Base-by-base conservation (phyloP, 2,113 vertebrate genomes). In the Prionailurus bengalensis region DNA sequence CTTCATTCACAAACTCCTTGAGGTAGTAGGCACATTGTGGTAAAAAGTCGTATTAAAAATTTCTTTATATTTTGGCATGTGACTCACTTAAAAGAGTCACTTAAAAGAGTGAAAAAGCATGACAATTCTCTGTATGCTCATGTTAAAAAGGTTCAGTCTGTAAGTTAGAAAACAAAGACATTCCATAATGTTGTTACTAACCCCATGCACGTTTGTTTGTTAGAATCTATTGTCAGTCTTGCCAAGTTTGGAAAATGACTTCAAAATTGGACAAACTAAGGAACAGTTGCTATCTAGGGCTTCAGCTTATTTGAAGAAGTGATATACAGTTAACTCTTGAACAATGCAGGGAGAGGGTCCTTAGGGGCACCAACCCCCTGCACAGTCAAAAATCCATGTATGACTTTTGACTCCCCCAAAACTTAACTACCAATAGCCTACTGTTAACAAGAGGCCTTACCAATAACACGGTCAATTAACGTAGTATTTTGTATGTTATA, bases 1-100 rank as follows among this genome's bases (percentile, higher is more conserved):
- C 86, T 29, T 97, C 79, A 94, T 89, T 97, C 95, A 89, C 15
- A 81, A 95, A 79, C 48, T 39, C 51, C 21, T 55, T 85, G 23
- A 51, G 70, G 65, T 97, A 25, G 61, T n/a, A 84, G 45, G 42
- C 53, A 63, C 76, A 7, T 70, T 88, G 33, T 87, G 14, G 61
- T 93, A 82, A 66, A 94, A 96, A 89, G 21, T 39, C 4, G 1
- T 39, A 16, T 29, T 81, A 48, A 73, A 90, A 95, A 16, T 45
- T 16, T 6, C 27, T 83, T 70, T 48, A 23, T 12, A 7, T 65
- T 86, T 96, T 89, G 48, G 21, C 23, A 4, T 5, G 16, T 58
- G 45, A 66, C 48, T 78, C 27, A 85, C 36, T 82, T 80, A 51
- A 84, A 61, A 81, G 25, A 93, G n/a, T 48, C 27, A 85, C 36